Conservation (phyloP, 2,113 vertebrate genomes). For the Peromyscus leucopus region DNA sequence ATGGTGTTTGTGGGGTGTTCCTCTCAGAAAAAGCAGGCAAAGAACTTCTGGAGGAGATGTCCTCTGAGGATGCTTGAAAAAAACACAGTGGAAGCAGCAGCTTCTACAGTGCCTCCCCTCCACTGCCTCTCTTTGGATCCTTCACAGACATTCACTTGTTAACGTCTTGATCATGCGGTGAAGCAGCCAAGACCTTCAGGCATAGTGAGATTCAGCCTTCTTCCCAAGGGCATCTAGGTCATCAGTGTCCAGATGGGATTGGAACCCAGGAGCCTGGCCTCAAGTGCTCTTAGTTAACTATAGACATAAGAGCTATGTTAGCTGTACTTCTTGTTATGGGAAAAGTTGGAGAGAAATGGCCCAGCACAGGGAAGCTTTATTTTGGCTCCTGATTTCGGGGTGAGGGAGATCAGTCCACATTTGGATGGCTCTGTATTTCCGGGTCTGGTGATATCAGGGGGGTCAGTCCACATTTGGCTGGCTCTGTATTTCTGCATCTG, state of each 20-base stretch:
- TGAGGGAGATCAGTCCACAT: not conserved
- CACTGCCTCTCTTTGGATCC: not conserved
- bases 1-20: not conserved
- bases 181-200: not conserved
- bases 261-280: not conserved
- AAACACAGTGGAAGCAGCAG: not conserved
- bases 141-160: not conserved
- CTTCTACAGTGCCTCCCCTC: not conserved
- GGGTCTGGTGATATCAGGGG: no score
- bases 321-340: not conserved
- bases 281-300: not conserved
- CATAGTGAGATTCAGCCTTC: no score
- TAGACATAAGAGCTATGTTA: not conserved
- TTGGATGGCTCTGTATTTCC: not conserved
- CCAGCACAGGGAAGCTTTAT: not conserved
- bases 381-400: not conserved
- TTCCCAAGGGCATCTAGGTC: not conserved
- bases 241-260: not conserved
- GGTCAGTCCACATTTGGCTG: not conserved
- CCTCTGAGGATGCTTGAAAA: not conserved
- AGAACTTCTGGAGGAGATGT: not conserved
- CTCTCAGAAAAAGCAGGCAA: not conserved
- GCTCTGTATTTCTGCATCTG: not conserved
- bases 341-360: not conserved
- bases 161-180: not conserved